Conservation (phyloP, 1,140 invertebrate genomes). For the Dreissena polymorpha region DNA sequence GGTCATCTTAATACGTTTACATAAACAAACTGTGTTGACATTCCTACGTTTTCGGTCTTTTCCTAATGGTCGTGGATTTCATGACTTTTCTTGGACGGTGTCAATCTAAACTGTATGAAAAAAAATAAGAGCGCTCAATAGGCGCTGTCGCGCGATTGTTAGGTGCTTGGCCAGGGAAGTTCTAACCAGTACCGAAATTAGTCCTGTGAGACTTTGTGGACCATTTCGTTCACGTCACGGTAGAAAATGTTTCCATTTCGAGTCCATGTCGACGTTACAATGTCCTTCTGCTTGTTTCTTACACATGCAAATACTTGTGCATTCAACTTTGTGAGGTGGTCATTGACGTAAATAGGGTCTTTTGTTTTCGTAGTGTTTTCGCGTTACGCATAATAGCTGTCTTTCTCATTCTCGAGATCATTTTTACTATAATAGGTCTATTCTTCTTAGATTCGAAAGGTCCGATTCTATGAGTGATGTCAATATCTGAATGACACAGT, state of each 20-base stretch:
- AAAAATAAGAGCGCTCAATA: no score
- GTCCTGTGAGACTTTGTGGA: not conserved
- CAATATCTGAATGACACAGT: not conserved
- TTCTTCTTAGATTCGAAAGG: not conserved
- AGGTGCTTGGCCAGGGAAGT: slow-evolving; percentile 9
- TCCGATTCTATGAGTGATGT: not conserved
- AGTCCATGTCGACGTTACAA: not conserved
- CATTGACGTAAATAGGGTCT: slow-evolving; percentile 6
- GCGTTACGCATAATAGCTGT: not conserved
- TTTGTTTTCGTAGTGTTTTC: not conserved
- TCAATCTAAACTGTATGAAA: no score
- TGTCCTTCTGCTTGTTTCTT: not conserved
- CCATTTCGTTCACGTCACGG: not conserved
- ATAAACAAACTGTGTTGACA: no score
- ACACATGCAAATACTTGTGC: not conserved
- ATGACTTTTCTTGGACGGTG: no score
- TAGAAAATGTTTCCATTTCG: slow-evolving; percentile 6
- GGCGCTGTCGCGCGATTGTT: no score
- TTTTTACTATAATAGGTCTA: slow-evolving; percentile 10
- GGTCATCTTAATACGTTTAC: no score
- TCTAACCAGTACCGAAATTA: slow-evolving; percentile 1
- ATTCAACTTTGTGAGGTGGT: slow-evolving; percentile 3
- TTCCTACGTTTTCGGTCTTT: no score
- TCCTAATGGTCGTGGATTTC: no score
- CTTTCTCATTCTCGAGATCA: not conserved